Conservation (phyloP, 2,888 invertebrate genomes). For the Pachymerium ferrugineum region DNA sequence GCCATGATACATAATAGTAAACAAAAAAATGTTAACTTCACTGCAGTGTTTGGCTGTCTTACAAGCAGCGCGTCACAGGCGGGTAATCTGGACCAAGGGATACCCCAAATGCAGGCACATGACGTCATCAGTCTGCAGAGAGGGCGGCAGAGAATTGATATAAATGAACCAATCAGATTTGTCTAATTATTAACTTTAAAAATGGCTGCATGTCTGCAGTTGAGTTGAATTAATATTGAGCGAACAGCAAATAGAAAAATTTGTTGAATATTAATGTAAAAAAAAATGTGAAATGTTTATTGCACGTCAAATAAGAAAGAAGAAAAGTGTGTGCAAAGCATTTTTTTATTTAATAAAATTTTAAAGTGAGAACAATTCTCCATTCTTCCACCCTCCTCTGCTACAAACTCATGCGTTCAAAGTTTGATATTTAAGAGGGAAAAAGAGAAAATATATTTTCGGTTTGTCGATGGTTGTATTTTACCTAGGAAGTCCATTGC, state of each 20-base stretch:
- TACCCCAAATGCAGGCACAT: constrained; percentile 27
- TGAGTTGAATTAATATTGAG: too few relatives aligned
- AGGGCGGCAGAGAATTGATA: neutral
- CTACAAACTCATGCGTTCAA: neutral
- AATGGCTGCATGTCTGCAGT: too few relatives aligned
- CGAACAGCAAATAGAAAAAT: neutral
- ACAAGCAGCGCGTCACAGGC: neutral
- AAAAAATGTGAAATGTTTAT: too few relatives aligned
- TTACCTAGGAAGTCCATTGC: constrained; percentile 21
- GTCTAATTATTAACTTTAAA: too few relatives aligned
- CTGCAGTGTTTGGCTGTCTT: neutral
- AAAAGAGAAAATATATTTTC: neutral
- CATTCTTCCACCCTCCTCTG: too few relatives aligned
- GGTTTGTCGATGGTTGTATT: neutral
- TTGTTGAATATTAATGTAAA: too few relatives aligned
- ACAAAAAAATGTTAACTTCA: neutral
- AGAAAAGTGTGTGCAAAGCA: too few relatives aligned
- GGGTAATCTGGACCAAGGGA: neutral
- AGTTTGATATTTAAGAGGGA: neutral
- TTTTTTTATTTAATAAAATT: too few relatives aligned
- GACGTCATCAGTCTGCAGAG: constrained; percentile 19
- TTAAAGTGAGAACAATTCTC: too few relatives aligned
- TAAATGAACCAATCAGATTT: neutral
- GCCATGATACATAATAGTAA: neutral
- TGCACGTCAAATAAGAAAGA: too few relatives aligned